Evolutionary conservation across 2,888 invertebrate species (phyloP).

Genomic region (Thumatha senex): DNA sequence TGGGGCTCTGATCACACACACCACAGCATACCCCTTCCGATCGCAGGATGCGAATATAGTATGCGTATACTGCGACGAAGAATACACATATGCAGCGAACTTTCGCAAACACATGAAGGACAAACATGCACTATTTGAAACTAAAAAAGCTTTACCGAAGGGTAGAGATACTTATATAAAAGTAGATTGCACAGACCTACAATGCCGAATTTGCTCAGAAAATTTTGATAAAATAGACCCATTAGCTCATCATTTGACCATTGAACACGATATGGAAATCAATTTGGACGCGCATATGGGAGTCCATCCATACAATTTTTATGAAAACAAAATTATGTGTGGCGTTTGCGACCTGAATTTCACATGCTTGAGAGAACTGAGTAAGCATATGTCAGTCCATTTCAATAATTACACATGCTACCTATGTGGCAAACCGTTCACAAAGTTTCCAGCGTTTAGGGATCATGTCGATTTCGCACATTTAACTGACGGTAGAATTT

Average conservation of each 20-base stretch:
- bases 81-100: constrained; percentile 54
- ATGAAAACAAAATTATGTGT: constrained; percentile 29
- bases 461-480: background rate
- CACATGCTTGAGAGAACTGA: constrained; percentile 49
- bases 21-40: constrained; percentile 72
- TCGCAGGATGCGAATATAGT: constrained; percentile 55
- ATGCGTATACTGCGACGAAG: constrained; percentile 73
- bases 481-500: background rate
- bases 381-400: constrained; percentile 56
- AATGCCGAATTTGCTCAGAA: constrained; percentile 55
- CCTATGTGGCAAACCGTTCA: background rate
- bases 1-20: constrained; percentile 64
- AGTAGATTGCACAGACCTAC: constrained; percentile 62
- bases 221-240: constrained; percentile 51
- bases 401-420: constrained; percentile 43
- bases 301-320: background rate
- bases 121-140: constrained; percentile 29
- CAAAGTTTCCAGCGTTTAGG: background rate
- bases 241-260: constrained; percentile 55
- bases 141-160: constrained; percentile 53
- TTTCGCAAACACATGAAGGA: constrained; percentile 55
- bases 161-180: constrained; percentile 58
- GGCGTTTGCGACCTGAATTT: constrained; percentile 50
- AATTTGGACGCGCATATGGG: constrained; percentile 45
- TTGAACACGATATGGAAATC: constrained; percentile 48